These are phyloP conservation scores for Rhinopomastus cyanomelas DNA, from an alignment of 2,113 vertebrate species.

Conservation along the genomic window DNA sequence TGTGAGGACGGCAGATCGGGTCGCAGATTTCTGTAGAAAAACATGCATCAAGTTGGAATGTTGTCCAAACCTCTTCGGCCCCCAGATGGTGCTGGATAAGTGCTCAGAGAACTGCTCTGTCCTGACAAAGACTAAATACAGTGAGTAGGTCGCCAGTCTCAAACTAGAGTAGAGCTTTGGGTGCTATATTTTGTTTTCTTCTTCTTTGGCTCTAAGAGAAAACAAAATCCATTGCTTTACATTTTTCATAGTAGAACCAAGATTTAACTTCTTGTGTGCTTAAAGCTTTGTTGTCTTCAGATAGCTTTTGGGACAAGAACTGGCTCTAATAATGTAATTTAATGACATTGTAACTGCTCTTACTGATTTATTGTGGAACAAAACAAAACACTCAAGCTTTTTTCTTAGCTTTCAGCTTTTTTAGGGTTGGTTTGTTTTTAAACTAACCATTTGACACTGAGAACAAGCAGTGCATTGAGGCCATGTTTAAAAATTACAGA, in stretches of 20 bases:
- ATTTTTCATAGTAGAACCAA: background rate
- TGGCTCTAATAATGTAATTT: background rate
- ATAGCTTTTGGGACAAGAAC: background rate
- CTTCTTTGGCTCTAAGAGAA: background rate
- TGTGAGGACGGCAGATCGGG: constrained; percentile 91
- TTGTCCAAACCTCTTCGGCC: constrained; percentile 96
- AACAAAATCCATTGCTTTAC: background rate
- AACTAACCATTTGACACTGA: background rate
- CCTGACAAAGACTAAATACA: constrained; percentile 98
- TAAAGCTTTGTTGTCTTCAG: background rate
- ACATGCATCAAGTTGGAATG: constrained; percentile 96
- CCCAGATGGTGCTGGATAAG: constrained; percentile 92
- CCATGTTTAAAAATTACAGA: background rate
- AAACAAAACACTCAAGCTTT: background rate
- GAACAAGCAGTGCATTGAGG: background rate
- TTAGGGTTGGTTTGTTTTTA: background rate
- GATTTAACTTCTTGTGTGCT: background rate
- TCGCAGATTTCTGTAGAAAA: constrained; percentile 95
- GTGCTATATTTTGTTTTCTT: background rate
- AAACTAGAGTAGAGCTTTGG: background rate
- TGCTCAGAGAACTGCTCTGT: constrained; percentile 98
- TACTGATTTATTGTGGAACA: background rate
- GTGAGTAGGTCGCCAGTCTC: constrained; percentile 74
- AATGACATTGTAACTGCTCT: background rate
- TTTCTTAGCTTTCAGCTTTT: background rate